Base-by-base conservation (phyloP, 2,797 vertebrate species). In the Rhabdomys pumilio region DNA sequence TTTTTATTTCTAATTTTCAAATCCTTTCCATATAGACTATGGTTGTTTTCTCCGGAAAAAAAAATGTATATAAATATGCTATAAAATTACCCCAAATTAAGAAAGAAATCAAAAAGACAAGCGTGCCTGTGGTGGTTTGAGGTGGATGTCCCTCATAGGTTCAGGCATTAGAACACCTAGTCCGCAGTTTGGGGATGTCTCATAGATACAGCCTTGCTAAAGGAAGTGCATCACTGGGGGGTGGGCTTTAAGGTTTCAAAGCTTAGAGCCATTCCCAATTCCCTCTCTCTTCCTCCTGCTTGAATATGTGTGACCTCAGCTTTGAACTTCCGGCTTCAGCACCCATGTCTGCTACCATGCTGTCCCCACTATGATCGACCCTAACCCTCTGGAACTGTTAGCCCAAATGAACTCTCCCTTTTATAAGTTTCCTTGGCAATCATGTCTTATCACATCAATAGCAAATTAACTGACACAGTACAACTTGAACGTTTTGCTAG, bases 31-130 rank as follows among this genome's bases (percentile, higher is more conserved):
- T 69, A 38, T 81, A 80, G 12, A 61, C 7, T 47, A 50, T 80
- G 72, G 38, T 26, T 86, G 11, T 65, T 83, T 20, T 34, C 44
- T 91, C 34, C 31, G 90, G 57, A 84, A 92, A 96, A 94, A 50
- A 55, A 55, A 67, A 67, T 24, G 20, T 20, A 80, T 50, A 61
- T 38, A 81, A 77, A n/a, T 63, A 61, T 81, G 15, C 22, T 26
- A 14, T 26, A 55, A 53, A 75, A 57, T 8, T 41, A 67, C 22
- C 34, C 79, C 57, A 73, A 80, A 24, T 69, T 89, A 89, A 90
- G 55, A 83, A 92, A 90, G 65, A 26, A 89, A 77, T 22, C 3
- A 55, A 67, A 92, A 93, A 20, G 14, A 50, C 24, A 41, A 24
- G 11, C 29, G 2, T 50, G 41, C 19, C 29, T n/a, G 5, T 85